Base-by-base conservation (phyloP, 2,113 vertebrate genomes). In the Cranoglanis bouderius region DNA sequence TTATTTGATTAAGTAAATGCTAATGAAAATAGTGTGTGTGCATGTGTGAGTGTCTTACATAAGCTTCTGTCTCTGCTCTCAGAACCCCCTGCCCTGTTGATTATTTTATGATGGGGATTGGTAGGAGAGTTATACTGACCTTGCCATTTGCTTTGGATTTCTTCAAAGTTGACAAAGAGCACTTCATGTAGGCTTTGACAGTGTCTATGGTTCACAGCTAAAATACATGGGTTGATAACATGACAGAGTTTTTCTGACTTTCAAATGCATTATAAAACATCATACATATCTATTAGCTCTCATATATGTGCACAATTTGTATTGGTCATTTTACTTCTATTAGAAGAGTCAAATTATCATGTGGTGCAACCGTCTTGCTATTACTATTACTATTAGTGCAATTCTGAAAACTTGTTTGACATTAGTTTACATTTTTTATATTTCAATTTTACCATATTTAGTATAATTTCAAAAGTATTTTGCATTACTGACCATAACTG, bases 1-100 rank as follows among this genome's bases (percentile, higher is more conserved):
- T 89, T 84, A 82, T 90, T 91, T 84, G 61, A 88, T 88, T 85
- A 88, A 65, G 55, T 32, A 40, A 61, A 88, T 43, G 46, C 89
- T 80, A 32, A 55, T 55, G 43, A 2, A 29, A 51, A 29, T n/a
- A 16, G 3, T 16, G 43, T 46, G 16, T 72, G 67, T 74, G 70
- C 1, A 13, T 75, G 72, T 75, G 40, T 46, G 72, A 43, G 43
- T 18, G 46, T 16, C 26, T 78, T 78, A 78, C 43, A 51, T 78
- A 78, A 49, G 43, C 43, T 77, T 49, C 74, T 77, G 43, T 49
- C 43, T 77, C 70, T 40, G 18, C 18, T 74, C 38, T 40, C 32
- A 70, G 67, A 70, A 70, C 32, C 67, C 9, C 3, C n/a, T 70
- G 63, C n/a, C 5, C 35, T 72, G 35, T 72, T 38, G 70, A 72